phyloP scores from a whole-genome alignment of 2,797 vertebrate genomes.

The Girardinus metallicus region DNA sequence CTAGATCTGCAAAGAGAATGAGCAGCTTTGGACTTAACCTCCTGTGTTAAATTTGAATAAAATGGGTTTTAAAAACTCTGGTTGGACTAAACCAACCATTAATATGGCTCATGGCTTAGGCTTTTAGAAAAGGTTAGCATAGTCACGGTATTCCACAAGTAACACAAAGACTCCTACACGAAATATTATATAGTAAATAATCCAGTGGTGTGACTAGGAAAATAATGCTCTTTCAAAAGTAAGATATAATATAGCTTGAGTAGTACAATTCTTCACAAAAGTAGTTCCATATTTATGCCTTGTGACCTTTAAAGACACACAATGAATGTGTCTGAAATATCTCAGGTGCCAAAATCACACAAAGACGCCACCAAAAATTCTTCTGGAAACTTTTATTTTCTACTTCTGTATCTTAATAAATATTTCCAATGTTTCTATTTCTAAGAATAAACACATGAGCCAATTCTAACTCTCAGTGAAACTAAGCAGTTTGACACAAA shows the following conservation, averaged over 20 bases:
- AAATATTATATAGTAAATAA: too few relatives aligned
- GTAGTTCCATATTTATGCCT: not conserved
- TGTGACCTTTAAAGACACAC: not conserved
- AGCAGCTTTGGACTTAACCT: not conserved
- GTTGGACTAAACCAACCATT: not conserved
- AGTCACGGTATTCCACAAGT: not conserved
- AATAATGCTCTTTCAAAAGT: not conserved
- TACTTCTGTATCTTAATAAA: conserved; percentile 8
- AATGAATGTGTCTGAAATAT: not conserved
- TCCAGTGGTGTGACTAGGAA: not conserved
- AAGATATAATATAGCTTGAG: not conserved
- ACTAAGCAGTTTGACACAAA: conserved; percentile 37
- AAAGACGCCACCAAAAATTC: not conserved
- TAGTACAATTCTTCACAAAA: too few relatives aligned
- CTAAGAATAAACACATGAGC: conserved; percentile 12
- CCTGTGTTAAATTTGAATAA: not conserved
- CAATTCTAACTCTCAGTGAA: conserved; percentile 21
- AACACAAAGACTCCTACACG: not conserved
- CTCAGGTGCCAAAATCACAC: not conserved
- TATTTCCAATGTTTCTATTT: conserved; percentile 32
- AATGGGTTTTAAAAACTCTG: not conserved
- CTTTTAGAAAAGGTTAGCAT: not conserved
- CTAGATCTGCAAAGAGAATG: not conserved
- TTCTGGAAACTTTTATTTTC: conserved; percentile 8
- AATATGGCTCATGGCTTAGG: too few relatives aligned